Percentiles rank a stretch among this genome's conserved stretches.
phyloP scores from a whole-genome alignment of 1,140 invertebrate genomes.

The Nixonia krombeini region DNA sequence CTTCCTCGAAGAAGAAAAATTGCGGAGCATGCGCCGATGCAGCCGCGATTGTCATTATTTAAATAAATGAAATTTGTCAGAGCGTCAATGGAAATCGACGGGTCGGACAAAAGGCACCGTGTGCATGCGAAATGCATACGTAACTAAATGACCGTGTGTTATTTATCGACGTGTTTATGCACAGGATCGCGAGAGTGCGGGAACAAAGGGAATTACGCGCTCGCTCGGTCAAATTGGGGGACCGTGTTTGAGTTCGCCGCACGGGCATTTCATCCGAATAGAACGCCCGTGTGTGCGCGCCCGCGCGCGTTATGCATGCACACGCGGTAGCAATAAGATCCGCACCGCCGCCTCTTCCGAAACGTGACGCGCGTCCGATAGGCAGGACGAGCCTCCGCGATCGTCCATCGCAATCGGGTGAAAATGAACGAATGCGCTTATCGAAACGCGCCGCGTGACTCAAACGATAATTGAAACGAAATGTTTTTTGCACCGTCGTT shows the following conservation, averaged over 20 bases:
- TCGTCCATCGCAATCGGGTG: too few relatives aligned
- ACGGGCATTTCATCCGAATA: slow-evolving; percentile 2
- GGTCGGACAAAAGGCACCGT: not conserved
- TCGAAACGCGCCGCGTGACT: not conserved
- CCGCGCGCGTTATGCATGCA: not conserved
- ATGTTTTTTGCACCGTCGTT: not conserved
- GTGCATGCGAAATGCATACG: not conserved
- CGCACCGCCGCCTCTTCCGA: not conserved
- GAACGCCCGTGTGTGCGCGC: not conserved
- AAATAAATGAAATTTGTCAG: slow-evolving; percentile 6
- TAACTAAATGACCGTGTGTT: slow-evolving; percentile 5
- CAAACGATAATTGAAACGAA: not conserved
- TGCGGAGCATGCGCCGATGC: not conserved
- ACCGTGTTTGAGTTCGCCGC: slow-evolving; percentile 5
- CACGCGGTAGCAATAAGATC: not conserved
- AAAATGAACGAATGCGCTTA: too few relatives aligned
- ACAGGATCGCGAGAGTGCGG: not conserved
- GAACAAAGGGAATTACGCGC: slow-evolving; percentile 7
- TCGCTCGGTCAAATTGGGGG: slow-evolving; percentile 6
- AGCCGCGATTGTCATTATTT: not conserved
- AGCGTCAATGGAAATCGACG: not conserved
- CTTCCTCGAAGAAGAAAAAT: not conserved
- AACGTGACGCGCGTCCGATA: not conserved
- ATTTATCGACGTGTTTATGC: slow-evolving; percentile 10
- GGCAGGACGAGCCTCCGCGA: too few relatives aligned